Conservation (phyloP, 1,140 invertebrate genomes). For the Ruditapes philippinarum region DNA sequence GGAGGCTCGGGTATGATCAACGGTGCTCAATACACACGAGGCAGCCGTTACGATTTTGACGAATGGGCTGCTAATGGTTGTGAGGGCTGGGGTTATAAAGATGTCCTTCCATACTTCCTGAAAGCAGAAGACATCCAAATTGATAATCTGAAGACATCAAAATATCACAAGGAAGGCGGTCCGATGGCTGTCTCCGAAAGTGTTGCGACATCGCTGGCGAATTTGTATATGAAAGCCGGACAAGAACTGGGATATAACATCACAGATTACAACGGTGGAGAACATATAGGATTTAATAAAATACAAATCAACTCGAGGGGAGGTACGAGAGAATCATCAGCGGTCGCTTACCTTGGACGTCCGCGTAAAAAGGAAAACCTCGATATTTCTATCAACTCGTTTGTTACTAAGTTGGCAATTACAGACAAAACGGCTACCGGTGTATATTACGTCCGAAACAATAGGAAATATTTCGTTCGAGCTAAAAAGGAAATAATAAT, state of each 20-base stretch:
- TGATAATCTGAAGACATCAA: background rate
- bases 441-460: constrained; percentile 5
- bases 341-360: background rate
- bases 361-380: constrained; percentile 1
- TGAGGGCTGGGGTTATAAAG: constrained; percentile 35
- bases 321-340: background rate
- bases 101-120: constrained; percentile 57
- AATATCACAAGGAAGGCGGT: background rate
- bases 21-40: constrained; percentile 6
- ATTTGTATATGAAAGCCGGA: background rate
- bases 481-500: constrained; percentile 82
- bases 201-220: background rate
- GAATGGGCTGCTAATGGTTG: constrained; percentile 12
- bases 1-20: constrained; percentile 6
- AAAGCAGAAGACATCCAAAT: background rate
- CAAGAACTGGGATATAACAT: constrained; percentile 1
- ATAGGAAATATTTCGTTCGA: constrained; percentile 20
- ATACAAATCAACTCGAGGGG: background rate
- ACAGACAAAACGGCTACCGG: constrained; percentile 6
- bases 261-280: constrained; percentile 40
- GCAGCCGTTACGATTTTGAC: background rate
- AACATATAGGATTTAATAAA: constrained; percentile 7
- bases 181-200: constrained; percentile 2
- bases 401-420: background rate
- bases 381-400: background rate